These are phyloP conservation scores for Venturia canescens DNA, from an alignment of 1,140 invertebrate species.

Conservation along the genomic window DNA sequence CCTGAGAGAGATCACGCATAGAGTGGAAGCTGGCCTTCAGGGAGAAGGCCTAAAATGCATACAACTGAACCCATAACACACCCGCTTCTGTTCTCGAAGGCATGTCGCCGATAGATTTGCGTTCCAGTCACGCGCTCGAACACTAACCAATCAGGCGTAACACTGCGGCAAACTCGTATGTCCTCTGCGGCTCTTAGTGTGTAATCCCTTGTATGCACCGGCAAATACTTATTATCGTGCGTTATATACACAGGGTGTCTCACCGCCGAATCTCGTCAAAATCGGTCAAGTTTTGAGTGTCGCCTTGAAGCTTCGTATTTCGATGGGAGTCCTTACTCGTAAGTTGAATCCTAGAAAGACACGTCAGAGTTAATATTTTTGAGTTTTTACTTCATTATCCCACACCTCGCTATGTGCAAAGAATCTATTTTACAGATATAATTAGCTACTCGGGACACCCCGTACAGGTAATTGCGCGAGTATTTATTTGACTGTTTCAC, in stretches of 20 bases:
- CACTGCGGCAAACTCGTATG: constrained; percentile 12
- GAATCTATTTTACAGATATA: too few species aligned
- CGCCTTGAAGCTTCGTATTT: too few species aligned
- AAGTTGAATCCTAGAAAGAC: too few species aligned
- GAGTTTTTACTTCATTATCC: too few species aligned
- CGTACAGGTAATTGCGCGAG: too few species aligned
- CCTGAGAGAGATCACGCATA: not conserved
- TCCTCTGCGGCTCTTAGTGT: not conserved
- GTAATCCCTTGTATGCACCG: constrained; percentile 1
- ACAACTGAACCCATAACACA: constrained; percentile 13
- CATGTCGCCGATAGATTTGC: constrained; percentile 45
- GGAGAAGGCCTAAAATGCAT: not conserved
- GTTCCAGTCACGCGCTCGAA: constrained; percentile 52
- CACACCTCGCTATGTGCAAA: too few species aligned
- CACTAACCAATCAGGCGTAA: constrained; percentile 52
- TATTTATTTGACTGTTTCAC: not conserved
- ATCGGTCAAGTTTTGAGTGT: too few species aligned
- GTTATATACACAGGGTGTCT: not conserved
- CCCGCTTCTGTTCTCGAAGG: constrained; percentile 22
- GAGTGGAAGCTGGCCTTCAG: constrained; percentile 18
- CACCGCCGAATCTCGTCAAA: too few species aligned
- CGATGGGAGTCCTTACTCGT: too few species aligned
- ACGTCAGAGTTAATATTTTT: too few species aligned
- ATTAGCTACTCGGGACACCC: too few species aligned
- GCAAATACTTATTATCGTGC: constrained; percentile 47